Conservation (phyloP, 2,797 vertebrate species). For the Clarias fuscus region DNA sequence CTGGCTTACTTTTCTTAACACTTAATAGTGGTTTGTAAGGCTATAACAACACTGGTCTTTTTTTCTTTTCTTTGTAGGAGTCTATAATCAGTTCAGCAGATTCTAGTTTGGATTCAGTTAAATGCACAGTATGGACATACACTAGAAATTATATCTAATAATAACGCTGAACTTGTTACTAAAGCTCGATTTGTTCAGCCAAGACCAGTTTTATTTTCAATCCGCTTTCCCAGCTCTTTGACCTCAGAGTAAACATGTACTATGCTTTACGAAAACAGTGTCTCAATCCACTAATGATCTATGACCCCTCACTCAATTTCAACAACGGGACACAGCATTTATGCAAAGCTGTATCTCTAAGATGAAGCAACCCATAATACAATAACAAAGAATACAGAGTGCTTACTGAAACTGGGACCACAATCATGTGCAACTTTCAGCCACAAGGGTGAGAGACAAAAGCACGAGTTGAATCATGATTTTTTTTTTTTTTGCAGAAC, state of each 20-base stretch:
- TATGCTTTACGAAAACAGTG: slow-evolving; percentile 34
- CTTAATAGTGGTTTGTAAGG: not conserved
- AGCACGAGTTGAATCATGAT: not conserved
- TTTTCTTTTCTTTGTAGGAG: not conserved
- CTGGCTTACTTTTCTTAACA: not conserved
- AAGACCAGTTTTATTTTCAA: slow-evolving; percentile 29
- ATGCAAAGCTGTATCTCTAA: slow-evolving; percentile 17
- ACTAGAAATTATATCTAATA: not conserved
- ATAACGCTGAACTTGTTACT: not conserved
- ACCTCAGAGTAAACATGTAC: slow-evolving; percentile 44
- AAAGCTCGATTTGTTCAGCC: not conserved
- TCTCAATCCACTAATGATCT: slow-evolving; percentile 40
- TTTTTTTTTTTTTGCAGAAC: not conserved
- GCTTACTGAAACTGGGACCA: slow-evolving; percentile 42
- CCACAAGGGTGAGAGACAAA: not conserved
- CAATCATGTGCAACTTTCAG: slow-evolving; percentile 23
- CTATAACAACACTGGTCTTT: not conserved
- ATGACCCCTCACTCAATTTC: slow-evolving; percentile 52
- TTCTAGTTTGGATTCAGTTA: not conserved
- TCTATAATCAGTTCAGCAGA: not conserved
- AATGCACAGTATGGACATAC: not conserved
- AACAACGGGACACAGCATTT: slow-evolving; percentile 34
- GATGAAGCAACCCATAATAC: slow-evolving; percentile 41
- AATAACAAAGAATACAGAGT: slow-evolving; percentile 29
- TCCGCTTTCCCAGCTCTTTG: slow-evolving; percentile 38